Evolutionary conservation across 2,888 invertebrate genomes (phyloP).

Genomic region (Anoncus sp.): DNA sequence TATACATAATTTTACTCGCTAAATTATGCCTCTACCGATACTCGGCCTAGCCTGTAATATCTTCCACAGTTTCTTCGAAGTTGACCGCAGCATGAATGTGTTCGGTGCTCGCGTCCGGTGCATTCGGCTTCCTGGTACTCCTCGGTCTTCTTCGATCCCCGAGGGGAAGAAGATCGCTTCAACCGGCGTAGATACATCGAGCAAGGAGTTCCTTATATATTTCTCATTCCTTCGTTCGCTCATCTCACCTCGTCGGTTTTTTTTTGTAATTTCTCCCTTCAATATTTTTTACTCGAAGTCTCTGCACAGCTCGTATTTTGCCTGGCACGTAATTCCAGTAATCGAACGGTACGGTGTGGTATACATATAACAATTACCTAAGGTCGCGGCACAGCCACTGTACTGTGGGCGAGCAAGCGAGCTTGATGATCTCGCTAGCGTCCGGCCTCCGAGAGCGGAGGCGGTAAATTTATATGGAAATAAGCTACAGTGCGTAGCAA

Average conservation of each 20-base stretch:
- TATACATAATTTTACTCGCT: constrained; percentile 44
- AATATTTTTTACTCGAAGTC: not conserved
- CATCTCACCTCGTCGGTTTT: constrained; percentile 33
- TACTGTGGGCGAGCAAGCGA: constrained; percentile 1
- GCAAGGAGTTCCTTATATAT: constrained; percentile 44
- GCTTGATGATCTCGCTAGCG: constrained; percentile 30
- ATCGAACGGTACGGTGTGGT: constrained; percentile 45
- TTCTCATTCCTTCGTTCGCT: constrained; percentile 29
- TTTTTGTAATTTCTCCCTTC: constrained; percentile 13
- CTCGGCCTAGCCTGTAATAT: constrained; percentile 36
- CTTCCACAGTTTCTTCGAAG: constrained; percentile 54
- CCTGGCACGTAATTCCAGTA: constrained; percentile 51
- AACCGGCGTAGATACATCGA: constrained; percentile 28
- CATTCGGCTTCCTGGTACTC: constrained; percentile 57
- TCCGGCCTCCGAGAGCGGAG: not conserved
- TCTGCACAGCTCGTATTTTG: constrained; percentile 45
- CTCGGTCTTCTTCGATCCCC: constrained; percentile 55
- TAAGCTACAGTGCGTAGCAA: not conserved
- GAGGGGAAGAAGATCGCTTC: constrained; percentile 56
- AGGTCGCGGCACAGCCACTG: constrained; percentile 48
- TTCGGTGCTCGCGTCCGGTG: constrained; percentile 55
- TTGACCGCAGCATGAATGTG: constrained; percentile 51
- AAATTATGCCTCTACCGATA: constrained; percentile 47
- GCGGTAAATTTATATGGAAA: constrained; percentile 9
- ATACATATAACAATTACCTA: constrained; percentile 49